Conservation (phyloP, 2,888 invertebrate genomes). For the Apodemia zela region DNA sequence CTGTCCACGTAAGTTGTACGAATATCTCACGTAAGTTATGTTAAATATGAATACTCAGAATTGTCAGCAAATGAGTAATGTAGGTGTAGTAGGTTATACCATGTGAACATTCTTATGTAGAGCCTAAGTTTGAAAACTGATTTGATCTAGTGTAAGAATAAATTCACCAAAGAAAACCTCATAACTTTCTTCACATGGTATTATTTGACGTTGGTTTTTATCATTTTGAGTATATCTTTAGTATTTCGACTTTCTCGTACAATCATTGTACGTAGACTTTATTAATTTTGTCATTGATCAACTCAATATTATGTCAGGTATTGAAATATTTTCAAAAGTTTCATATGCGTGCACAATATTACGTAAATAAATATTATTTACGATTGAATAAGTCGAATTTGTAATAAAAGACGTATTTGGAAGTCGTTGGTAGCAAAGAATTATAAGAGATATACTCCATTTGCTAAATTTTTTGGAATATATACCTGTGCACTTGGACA, state of each 20-base stretch:
- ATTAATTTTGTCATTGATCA: too few species aligned
- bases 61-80: not conserved
- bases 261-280: too few species aligned
- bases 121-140: slow-evolving; percentile 6
- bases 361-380: too few species aligned
- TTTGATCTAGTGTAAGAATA: slow-evolving; percentile 12
- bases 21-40: too few species aligned
- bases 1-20: too few species aligned
- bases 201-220: not conserved
- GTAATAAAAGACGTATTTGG: not conserved
- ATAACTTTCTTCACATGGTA: slow-evolving; percentile 14
- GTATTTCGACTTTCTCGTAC: too few species aligned
- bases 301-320: too few species aligned
- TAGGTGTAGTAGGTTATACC: not conserved
- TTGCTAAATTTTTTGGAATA: not conserved
- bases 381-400: not conserved
- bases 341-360: too few species aligned
- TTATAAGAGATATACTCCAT: not conserved
- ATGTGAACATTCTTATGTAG: slow-evolving; percentile 14
- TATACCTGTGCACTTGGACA: not conserved
- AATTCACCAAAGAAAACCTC: slow-evolving; percentile 14
- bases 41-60: not conserved
- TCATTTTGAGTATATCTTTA: slow-evolving; percentile 1
- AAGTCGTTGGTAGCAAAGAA: not conserved
- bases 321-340: too few species aligned